Evolutionary conservation across 2,113 vertebrate species (phyloP), one percentile per base, ranked within the genome.

Genomic region (Saccopteryx leptura): DNA sequence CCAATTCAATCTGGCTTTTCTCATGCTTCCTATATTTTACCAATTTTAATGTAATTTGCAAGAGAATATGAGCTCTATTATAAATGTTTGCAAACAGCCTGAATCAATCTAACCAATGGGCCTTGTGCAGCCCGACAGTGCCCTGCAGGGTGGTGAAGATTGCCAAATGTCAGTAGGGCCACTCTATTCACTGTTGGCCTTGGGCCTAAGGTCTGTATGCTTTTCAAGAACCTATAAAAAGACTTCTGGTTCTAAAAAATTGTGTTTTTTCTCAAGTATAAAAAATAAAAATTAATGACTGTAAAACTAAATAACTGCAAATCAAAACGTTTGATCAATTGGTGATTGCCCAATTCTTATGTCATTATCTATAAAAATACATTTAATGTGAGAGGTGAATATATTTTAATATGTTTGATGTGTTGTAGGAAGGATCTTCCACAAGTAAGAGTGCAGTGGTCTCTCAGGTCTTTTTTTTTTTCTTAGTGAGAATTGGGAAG

Each of bases 21-120:
- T 93, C 54, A 83, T 71, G 90, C 65, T 91, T 92, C 94, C 85
- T 80, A 58, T 86, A 75, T 95, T 94, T 88, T 76, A 93, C 81
- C 87, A 97, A 74, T 50, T 93, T 95, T 96, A 90, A 75, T 50
- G 12, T 83, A 95, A 91, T 89, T 94, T 95, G n/a, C 87, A 80
- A 96, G 72, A 87, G 68, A 71, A 33, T 66, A 66, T 93, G 60
- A 75, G 15, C 69, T 83, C 48, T 48, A 56, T 65, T 85, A 17
- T 68, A 74, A 60, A 15, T 93, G 12, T 82, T 63, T 79, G n/a
- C 79, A 96, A 89, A 90, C 58, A 79, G 82, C 26, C 28, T 3
- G 48, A 85, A 76, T 58, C 56, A 91, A 5, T 61, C 68, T 66
- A 91, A 88, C 56, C 93, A 33, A 33, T 88, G 26, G 15, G 61